Evolutionary conservation across 2,113 vertebrate species (phyloP), one percentile per base, ranked within the genome.

Genomic region (Vulpes vulpes): DNA sequence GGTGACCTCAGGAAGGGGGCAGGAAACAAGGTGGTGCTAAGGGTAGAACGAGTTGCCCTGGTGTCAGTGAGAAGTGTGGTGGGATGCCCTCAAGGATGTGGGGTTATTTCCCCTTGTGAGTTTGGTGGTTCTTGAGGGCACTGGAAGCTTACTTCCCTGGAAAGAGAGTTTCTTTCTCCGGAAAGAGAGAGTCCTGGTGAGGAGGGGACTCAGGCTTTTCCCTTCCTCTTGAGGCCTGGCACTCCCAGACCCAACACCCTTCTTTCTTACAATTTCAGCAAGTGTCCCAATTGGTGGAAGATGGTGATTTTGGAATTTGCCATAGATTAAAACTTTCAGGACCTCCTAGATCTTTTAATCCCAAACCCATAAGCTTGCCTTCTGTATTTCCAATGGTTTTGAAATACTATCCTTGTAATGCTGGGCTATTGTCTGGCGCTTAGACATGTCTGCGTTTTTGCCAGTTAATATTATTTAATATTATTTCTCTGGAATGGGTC

Each of bases 401-500:
- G 14, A 92, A 94, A 71, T 59, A 35, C 4, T 69, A 8, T 85
- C 57, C 67, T 92, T 10, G 38, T 84, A 65, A 73, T 67, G 30
- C 57, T 43, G 25, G n/a, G 59, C 55, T 95, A 59, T 93, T 73
- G 51, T 80, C 91, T 96, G 20, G 43, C 87, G 16, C 43, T 82
- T 35, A 95, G 8, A 82, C 43, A 23, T 38, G 55, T 88, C 62
- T 88, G 30, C 55, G 57, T 88, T 90, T 90, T 93, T 93, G 49
- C 65, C 73, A 49, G 3, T 86, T 93, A 93, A 51, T 82, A 62
- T 35, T 71, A n/a, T 55, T 86, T 93, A 93, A 51, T 82, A 62
- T 35, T 71, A n/a, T 55, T 82, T 84, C 73, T 83, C 27, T 79
- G 49, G 74, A 55, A 25, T 67, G n/a, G 87, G 35, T 93, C 67